These are phyloP conservation scores for Silurus glanis DNA, from an alignment of 2,113 vertebrate genomes.

Conservation along the genomic window DNA sequence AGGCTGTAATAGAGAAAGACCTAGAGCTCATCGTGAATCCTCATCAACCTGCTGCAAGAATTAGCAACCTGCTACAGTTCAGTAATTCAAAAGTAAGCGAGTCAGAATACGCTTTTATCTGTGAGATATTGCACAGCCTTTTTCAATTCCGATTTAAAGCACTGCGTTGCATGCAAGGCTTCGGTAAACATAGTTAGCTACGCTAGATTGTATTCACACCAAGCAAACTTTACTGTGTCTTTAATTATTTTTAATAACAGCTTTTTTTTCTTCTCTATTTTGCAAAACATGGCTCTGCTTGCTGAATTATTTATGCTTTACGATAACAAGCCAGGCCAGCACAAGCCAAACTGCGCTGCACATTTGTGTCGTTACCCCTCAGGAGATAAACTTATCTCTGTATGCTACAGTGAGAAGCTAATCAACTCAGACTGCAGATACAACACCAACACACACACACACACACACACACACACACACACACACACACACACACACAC, in stretches of 20 bases:
- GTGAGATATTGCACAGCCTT: background rate
- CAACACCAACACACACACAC: background rate
- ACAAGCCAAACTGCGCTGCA: background rate
- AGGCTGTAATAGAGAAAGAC: background rate
- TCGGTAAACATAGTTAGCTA: background rate
- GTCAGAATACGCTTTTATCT: background rate
- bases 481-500: background rate
- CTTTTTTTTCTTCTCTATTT: background rate
- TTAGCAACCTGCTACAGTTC: background rate
- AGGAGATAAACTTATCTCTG: constrained; percentile 33
- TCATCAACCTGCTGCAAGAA: background rate
- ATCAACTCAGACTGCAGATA: constrained; percentile 20
- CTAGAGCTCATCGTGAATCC: background rate
- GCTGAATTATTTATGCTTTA: constrained; percentile 20
- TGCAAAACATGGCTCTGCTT: constrained; percentile 1
- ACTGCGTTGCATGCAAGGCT: background rate
- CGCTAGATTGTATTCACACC: background rate
- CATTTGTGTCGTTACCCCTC: constrained; percentile 11
- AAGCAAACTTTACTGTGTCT: background rate
- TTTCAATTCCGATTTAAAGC: background rate
- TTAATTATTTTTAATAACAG: constrained; percentile 16
- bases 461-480: background rate
- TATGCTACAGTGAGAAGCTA: constrained; percentile 14
- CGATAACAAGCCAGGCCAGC: background rate
- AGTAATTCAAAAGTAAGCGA: background rate